Conservation (phyloP, 2,113 vertebrate species). For the Uria lomvia region DNA sequence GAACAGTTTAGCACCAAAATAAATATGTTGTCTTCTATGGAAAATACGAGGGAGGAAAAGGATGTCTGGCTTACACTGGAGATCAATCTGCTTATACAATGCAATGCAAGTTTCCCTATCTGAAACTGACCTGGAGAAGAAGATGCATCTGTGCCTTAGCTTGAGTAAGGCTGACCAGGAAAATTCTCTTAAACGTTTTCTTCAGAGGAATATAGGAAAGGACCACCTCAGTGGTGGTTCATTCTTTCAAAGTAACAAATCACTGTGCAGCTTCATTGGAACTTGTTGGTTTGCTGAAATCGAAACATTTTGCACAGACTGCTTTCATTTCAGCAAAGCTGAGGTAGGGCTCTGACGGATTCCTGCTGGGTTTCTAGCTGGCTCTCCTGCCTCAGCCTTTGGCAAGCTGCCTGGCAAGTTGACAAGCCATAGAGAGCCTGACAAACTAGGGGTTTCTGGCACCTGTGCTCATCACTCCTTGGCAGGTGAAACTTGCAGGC, state of each 20-base stretch:
- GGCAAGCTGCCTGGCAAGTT: constrained; percentile 2
- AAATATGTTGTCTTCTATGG: not conserved
- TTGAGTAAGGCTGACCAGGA: not conserved
- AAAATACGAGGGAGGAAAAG: not conserved
- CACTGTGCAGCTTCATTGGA: not conserved
- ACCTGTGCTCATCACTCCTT: not conserved
- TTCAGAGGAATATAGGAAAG: not conserved
- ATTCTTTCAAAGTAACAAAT: not conserved
- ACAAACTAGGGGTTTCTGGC: not conserved
- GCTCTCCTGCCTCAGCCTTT: not conserved
- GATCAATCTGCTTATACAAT: not conserved
- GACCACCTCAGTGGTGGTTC: accelerated
- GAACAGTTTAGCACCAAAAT: not conserved
- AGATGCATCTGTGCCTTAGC: not conserved
- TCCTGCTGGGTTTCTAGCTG: not conserved
- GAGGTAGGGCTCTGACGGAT: not conserved
- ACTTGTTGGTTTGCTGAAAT: not conserved
- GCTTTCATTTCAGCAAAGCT: not conserved
- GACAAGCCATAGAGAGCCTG: not conserved
- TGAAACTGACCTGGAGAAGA: not conserved
- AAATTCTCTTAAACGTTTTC: not conserved
- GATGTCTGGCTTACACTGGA: not conserved
- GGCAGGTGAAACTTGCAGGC: not conserved
- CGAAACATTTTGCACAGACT: not conserved
- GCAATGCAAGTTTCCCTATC: not conserved